Conservation (phyloP, 2,797 vertebrate species). For the Acrocephalus scirpaceus region DNA sequence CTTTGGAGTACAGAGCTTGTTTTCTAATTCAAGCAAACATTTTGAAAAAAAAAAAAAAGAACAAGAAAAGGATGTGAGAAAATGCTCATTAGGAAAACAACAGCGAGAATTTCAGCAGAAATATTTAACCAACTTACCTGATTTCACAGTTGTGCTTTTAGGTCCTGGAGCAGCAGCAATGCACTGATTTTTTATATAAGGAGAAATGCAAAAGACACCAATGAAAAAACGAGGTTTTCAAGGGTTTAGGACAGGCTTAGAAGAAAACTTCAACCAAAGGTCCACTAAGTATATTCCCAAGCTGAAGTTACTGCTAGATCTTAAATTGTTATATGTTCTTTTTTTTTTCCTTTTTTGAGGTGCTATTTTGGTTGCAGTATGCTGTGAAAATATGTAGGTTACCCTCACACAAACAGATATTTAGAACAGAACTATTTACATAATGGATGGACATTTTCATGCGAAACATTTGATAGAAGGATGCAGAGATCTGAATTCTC, state of each 20-base stretch:
- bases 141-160: neutral
- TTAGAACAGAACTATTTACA: neutral
- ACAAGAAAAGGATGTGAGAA: neutral
- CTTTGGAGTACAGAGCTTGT: slow-evolving; percentile 25
- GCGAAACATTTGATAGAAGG: neutral
- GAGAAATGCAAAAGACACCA: neutral
- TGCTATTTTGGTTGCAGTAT: neutral
- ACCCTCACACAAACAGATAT: neutral
- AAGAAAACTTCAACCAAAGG: neutral
- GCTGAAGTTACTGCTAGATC: neutral
- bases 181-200: neutral
- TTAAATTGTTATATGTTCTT: rapidly evolving
- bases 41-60: neutral
- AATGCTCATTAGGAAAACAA: slow-evolving; percentile 28
- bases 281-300: neutral
- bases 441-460: neutral
- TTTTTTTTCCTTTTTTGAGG: neutral
- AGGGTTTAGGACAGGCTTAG: neutral
- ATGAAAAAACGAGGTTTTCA: neutral
- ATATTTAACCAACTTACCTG: neutral
- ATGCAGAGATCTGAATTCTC: neutral
- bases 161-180: neutral
- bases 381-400: neutral
- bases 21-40: slow-evolving; percentile 44
- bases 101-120: neutral